These are phyloP conservation scores for Cosmia trapezina DNA, from an alignment of 2,888 invertebrate species.

Conservation along the genomic window DNA sequence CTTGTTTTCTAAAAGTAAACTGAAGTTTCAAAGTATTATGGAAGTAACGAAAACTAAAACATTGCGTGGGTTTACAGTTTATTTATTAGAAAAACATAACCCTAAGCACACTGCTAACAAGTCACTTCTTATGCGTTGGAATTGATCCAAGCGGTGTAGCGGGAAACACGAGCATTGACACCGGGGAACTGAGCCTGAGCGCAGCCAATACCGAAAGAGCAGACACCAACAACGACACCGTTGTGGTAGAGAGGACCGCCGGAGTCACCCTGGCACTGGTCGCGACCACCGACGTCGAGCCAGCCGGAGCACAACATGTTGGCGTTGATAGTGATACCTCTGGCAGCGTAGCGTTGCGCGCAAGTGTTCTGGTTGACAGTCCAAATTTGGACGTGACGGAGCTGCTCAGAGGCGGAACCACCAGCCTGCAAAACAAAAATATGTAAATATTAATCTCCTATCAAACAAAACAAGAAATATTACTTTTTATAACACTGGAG, in stretches of 20 bases:
- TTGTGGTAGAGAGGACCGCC: conserved; percentile 79
- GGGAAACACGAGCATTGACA: conserved; percentile 75
- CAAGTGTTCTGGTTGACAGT: conserved; percentile 70
- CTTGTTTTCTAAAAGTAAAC: too few relatives aligned
- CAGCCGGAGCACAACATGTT: conserved; percentile 79
- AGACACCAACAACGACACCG: conserved; percentile 74
- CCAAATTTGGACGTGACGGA: conserved; percentile 74
- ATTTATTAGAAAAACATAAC: conserved; percentile 22
- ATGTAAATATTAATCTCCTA: not conserved
- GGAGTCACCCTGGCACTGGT: conserved; percentile 76
- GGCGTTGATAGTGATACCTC: conserved; percentile 65
- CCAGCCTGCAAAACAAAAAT: conserved; percentile 48
- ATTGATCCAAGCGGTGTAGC: conserved; percentile 74
- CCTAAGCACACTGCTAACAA: not conserved
- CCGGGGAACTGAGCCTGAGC: conserved; percentile 73
- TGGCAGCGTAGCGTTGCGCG: conserved; percentile 64
- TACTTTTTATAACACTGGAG: not conserved
- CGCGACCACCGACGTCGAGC: conserved; percentile 74
- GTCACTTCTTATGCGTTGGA: conserved; percentile 64
- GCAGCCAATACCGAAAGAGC: conserved; percentile 75
- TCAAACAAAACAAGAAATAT: not conserved
- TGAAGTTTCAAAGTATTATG: not conserved
- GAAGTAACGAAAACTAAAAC: not conserved
- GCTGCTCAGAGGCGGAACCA: conserved; percentile 68
- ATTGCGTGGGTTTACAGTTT: not conserved